Percentiles rank a stretch among this genome's conserved stretches.
phyloP scores from a whole-genome alignment of 2,797 vertebrate genomes.

The Aselliscus stoliczkanus region DNA sequence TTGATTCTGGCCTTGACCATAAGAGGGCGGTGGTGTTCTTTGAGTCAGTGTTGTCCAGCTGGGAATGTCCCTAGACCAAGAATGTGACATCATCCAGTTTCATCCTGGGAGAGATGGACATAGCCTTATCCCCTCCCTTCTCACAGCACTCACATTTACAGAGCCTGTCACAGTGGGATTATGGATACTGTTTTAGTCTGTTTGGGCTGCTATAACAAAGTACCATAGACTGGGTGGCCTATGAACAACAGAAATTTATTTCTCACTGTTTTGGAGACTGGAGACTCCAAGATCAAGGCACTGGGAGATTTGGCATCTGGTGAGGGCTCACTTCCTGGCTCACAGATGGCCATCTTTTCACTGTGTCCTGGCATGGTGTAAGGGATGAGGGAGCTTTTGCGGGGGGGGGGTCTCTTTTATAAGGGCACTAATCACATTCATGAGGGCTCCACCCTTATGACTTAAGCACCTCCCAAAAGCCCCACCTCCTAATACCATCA shows the following conservation, averaged over 20 bases:
- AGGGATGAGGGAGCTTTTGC: background rate
- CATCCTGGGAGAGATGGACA: background rate
- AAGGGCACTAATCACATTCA: background rate
- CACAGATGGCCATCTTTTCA: background rate
- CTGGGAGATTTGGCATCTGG: background rate
- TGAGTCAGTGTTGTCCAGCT: background rate
- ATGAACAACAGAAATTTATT: background rate
- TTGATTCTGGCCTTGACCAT: background rate
- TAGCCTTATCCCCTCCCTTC: background rate
- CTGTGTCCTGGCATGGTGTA: background rate
- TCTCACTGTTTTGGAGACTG: background rate
- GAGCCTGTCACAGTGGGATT: background rate
- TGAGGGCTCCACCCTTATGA: background rate
- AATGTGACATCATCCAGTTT: background rate
- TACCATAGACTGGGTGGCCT: background rate
- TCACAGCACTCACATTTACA: background rate
- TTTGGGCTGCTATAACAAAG: background rate
- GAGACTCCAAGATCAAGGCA: background rate
- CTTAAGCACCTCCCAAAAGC: background rate
- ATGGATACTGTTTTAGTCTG: background rate
- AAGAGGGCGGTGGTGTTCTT: conserved; percentile 53
- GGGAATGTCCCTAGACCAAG: background rate
- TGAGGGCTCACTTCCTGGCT: background rate
- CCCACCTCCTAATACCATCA: background rate
- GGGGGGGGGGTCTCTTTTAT: background rate